A percentile compares a stretch with the other conserved stretches of the same genome.
Conservation (phyloP, 2,888 invertebrate genomes). For the Geotrupes spiniger region DNA sequence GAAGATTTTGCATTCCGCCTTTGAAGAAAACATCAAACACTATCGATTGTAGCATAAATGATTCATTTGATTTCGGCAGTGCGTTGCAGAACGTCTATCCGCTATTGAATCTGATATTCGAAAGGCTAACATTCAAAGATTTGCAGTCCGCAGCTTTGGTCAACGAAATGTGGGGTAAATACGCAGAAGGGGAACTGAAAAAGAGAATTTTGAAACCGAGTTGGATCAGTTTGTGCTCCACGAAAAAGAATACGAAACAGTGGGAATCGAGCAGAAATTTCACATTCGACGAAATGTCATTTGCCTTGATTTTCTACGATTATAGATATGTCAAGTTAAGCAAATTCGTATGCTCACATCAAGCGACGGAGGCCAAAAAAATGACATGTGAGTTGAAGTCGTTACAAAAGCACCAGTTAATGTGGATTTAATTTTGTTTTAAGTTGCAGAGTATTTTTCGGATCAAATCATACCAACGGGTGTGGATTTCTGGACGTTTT, state of each 20-base stretch:
- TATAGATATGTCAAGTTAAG: constrained; percentile 33
- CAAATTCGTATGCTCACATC: constrained; percentile 37
- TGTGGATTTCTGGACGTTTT: constrained; percentile 13
- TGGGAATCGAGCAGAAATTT: constrained; percentile 12
- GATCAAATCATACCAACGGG: constrained; percentile 7
- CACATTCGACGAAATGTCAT: constrained; percentile 3
- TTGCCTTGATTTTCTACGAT: constrained; percentile 34
- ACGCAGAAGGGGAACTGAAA: constrained; percentile 30
- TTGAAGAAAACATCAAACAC: no score
- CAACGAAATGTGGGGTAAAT: constrained; percentile 35
- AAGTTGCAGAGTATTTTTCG: constrained; percentile 13
- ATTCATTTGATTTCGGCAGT: constrained; percentile 37
- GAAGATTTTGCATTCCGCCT: no score
- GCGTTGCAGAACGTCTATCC: constrained; percentile 39
- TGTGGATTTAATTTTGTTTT: constrained; percentile 2
- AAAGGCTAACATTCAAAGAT: constrained; percentile 35
- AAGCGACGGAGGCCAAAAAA: constrained; percentile 8
- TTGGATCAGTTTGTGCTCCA: constrained; percentile 31
- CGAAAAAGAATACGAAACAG: not conserved
- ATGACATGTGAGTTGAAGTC: constrained; percentile 18
- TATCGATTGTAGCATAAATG: no score
- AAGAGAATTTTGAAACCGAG: constrained; percentile 32
- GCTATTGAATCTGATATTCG: constrained; percentile 37
- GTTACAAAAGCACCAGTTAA: not conserved
- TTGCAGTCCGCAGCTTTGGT: constrained; percentile 34